Percentiles rank a stretch among this genome's conserved stretches.
These are phyloP conservation scores for Polymixis flavicincta DNA, from an alignment of 2,888 invertebrate species.

Conservation along the genomic window DNA sequence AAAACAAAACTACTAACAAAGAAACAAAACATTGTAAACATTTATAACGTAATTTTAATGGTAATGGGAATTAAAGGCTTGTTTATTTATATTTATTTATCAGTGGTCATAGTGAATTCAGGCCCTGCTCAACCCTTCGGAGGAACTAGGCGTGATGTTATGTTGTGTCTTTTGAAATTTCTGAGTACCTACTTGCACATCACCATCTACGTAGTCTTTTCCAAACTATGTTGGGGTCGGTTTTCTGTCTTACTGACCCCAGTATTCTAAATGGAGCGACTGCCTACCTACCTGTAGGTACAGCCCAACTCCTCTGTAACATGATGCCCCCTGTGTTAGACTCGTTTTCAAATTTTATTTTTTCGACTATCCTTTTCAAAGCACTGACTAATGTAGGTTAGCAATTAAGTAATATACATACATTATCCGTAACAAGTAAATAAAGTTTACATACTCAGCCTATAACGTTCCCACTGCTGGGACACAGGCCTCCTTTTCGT, in stretches of 20 bases:
- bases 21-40: too few relatives aligned
- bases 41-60: too few relatives aligned
- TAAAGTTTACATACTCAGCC: too few relatives aligned
- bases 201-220: not conserved
- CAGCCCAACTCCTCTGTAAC: not conserved
- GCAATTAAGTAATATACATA: not conserved
- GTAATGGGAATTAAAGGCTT: too few relatives aligned
- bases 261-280: not conserved
- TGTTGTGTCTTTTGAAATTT: not conserved
- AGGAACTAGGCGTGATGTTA: too few relatives aligned
- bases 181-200: not conserved
- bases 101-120: too few relatives aligned
- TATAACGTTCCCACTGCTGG: too few relatives aligned
- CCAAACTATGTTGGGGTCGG: not conserved
- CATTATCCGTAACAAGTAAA: not conserved
- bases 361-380: not conserved
- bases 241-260: not conserved
- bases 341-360: not conserved
- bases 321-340: too few relatives aligned
- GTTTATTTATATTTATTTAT: too few relatives aligned
- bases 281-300: not conserved
- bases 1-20: too few relatives aligned
- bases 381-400: not conserved
- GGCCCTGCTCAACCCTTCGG: too few relatives aligned
- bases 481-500: too few relatives aligned